Base-by-base conservation (phyloP, 2,113 vertebrate genomes). In the Alligator sinensis region DNA sequence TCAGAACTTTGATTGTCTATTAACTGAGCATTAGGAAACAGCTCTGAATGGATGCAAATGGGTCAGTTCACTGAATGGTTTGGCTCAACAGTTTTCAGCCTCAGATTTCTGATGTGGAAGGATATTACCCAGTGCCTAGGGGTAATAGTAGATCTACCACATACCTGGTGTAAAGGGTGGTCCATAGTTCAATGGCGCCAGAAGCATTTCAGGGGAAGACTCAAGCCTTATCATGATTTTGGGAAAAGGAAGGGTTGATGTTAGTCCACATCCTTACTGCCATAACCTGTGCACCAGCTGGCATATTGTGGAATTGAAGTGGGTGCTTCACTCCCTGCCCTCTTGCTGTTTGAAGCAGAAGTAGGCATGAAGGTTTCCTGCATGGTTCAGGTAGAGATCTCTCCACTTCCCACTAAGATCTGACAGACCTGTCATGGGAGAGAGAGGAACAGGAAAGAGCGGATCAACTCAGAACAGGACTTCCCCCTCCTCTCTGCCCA, bases 21-120 rank as follows among this genome's bases (percentile, higher is more conserved):
- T 63, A 54, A 15, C 3, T 68, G 34, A 34, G 34, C 34, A 34
- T 34, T 34, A 34, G 34, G 34, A 34, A 34, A 34, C 34, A 34
- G 34, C 34, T 34, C 34, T 34, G 34, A 34, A 34, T 34, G 34
- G 34, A 34, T 22, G 34, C 70, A 24, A 38, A 47, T 19, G 5
- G 2, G 64, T 59, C 77, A 1, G 10, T 10, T 78, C 54, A 18
- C 24, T 57, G 63, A 11, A 76, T 14, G 9, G 22, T 1, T 13
- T 1, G 5, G 10, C 15, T 19, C 21, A 77, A 22, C 19, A 16
- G 3, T 47, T 82, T 64, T 30, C 66, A 82, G 7, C 55, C 76
- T 25, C 1, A 0, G 12, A 25, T 80, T 89, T 13, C 1, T 47
- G 30, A n/a, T 4, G 19, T 38, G 68, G 19, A 38, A 38, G 30